phyloP scores from a whole-genome alignment of 2,797 vertebrate genomes.

The Gouania willdenowi region DNA sequence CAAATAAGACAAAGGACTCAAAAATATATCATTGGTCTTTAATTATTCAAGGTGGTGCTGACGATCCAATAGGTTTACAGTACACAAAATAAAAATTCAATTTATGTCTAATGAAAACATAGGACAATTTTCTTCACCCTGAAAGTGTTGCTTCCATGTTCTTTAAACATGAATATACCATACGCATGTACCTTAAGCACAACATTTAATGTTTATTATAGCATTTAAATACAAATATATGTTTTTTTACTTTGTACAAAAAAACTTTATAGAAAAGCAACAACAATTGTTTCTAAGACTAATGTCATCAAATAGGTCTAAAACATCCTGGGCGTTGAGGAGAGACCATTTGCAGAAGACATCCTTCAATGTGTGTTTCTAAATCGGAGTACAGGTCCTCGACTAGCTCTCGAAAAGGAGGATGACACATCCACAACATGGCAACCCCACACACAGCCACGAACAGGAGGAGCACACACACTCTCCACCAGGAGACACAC shows the following conservation, averaged over 20 bases:
- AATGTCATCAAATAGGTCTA: slow-evolving; percentile 67
- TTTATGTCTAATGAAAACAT: no score
- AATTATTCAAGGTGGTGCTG: not conserved
- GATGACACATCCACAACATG: slow-evolving; percentile 69
- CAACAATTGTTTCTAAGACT: no score
- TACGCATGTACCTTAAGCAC: no score
- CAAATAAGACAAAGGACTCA: not conserved
- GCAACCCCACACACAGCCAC: slow-evolving; percentile 32
- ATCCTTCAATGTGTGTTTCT: slow-evolving; percentile 59
- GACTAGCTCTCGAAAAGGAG: slow-evolving; percentile 67
- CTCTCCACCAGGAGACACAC: slow-evolving; percentile 50
- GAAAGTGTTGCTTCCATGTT: no score
- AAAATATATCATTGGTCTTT: no score
- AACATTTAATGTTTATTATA: no score
- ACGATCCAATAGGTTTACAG: slow-evolving; percentile 26
- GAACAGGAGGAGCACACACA: slow-evolving; percentile 52
- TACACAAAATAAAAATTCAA: slow-evolving; percentile 29
- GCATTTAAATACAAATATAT: slow-evolving; percentile 28
- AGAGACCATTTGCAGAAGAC: slow-evolving; percentile 62
- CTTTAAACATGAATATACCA: no score
- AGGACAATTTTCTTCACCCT: no score
- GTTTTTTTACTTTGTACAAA: slow-evolving; percentile 11
- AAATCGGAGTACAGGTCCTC: slow-evolving; percentile 61
- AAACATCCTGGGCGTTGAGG: slow-evolving; percentile 60
- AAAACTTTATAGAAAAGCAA: slow-evolving; percentile 15